Base-by-base conservation (phyloP, 2,888 invertebrate genomes). In the Mythimna albipuncta region DNA sequence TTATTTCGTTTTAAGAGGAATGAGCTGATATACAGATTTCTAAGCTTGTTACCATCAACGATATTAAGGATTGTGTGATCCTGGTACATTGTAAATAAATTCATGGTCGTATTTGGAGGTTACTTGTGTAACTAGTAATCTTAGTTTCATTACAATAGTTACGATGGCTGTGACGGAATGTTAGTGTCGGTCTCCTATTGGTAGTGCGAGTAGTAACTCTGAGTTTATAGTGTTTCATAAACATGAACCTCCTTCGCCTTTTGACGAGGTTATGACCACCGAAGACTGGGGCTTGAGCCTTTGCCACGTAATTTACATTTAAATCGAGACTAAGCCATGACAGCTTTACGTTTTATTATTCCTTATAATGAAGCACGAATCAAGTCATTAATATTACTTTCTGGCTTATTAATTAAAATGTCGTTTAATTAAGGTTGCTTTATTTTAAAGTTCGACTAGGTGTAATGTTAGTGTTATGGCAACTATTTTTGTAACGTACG, bases 1-100 rank as follows among this genome's bases (percentile, higher is more conserved):
- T 93, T 92, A 93, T 94, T 91, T 88, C 85, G 89, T 87, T 91
- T 92, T 88, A 89, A 91, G 89, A 91, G 83, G 89, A 90, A 91
- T 87, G 84, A 88, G 86, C 76, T 83, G 84, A 84, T 86, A 72
- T 77, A 83, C 77, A 79, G 76, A 68, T 86, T 79, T 86, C 74
- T 73, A 68, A 76, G 77, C 75, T 77, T 78, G 76, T 85, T 82
- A 71, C 67, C 44, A 64, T 69, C 66, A 81, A 76, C 55, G 21
- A 65, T 72, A 65, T 79, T 69, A 76, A 73, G 65, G 65, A 66
- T 70, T 65, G 41, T 69, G 70, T 64, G 64, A 64, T 69, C 73
- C 57, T 59, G 9, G 54, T 63, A 72, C 59, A 69, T 58, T 72
- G 61, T 65, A 67, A 69, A 77, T 73, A 69, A 69, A 69, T 72